Evolutionary conservation across 2,113 vertebrate species (phyloP), one percentile per base, ranked within the genome.

Genomic region (Osmerus mordax): DNA sequence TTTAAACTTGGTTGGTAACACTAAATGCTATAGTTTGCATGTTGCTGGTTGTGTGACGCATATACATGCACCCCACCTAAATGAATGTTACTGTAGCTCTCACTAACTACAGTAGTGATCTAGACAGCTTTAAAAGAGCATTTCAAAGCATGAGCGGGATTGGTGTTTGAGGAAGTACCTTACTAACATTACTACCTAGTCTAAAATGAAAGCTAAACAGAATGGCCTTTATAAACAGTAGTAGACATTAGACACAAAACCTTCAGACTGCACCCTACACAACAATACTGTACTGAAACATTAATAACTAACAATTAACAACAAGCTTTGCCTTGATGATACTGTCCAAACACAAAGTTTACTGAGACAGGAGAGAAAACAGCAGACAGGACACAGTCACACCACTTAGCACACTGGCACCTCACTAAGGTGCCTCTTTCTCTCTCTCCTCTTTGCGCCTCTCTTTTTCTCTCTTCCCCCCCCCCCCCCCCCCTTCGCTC

Each of bases 391-490:
- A 25, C 66, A 36, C 3, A 36, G 56, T 65, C 66, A 66, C 71
- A 78, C 56, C 47, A 67, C 63, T 77, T 72, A 51, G 66, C 74
- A 75, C 65, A 19, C 51, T 55, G 62, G 69, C 73, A 66, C 71
- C 62, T 71, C 74, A 78, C 76, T 53, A 65, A 80, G 79, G 80
- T 81, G 79, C 78, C 56, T 70, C 51, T 69, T 52, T 64, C 55
- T 32, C 55, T 71, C 58, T 59, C 41, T 63, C 15, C 55, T 69
- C 12, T 29, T 21, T 69, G 15, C 59, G 8, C 56, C 68, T 69
- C 18, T 58, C 54, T 58, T 23, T 60, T 52, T 16, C 62, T 70
- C 52, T 66, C 0, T 18, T 71, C 11, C 52, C 16, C 28, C 60
- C 51, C 55, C 11, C 52, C 16, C 28, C 60, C 51, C 55, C 12